These are phyloP conservation scores for Cathartes aura DNA, from an alignment of 2,113 vertebrate genomes.

Conservation along the genomic window DNA sequence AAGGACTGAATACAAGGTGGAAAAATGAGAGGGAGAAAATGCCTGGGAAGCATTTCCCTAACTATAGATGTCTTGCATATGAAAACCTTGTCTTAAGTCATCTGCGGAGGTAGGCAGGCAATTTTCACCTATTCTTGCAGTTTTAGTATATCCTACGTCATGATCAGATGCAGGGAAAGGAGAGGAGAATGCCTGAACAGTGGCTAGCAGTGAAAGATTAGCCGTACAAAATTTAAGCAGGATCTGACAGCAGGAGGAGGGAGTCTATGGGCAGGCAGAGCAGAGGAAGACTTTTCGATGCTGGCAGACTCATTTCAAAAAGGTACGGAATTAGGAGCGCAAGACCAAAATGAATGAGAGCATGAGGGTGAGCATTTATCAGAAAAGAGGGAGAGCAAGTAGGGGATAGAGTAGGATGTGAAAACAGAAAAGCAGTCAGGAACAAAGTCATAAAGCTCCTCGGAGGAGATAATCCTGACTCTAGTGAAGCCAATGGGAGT, in stretches of 20 bases:
- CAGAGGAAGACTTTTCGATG: not conserved
- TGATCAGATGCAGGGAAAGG: not conserved
- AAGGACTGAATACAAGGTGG: not conserved
- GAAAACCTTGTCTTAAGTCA: constrained; percentile 25
- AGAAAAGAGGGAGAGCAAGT: not conserved
- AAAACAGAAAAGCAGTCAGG: constrained; percentile 10
- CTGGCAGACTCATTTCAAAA: not conserved
- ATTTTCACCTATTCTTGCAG: not conserved
- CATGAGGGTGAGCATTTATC: not conserved
- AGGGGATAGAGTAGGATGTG: not conserved
- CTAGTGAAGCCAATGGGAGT: constrained; percentile 54
- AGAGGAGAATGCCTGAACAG: not conserved
- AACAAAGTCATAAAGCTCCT: constrained; percentile 32
- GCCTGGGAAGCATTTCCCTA: constrained; percentile 8
- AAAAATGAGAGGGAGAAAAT: not conserved
- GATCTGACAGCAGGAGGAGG: not conserved
- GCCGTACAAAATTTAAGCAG: not conserved
- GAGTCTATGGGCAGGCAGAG: not conserved
- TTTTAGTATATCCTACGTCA: not conserved
- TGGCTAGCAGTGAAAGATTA: not conserved
- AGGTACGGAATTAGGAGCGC: not conserved
- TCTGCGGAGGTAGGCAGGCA: constrained; percentile 3
- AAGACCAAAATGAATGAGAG: not conserved
- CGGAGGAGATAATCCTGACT: not conserved
- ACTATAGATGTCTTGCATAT: not conserved